Conservation (phyloP, 2,888 invertebrate species). For the Tetrapedia diversipes region DNA sequence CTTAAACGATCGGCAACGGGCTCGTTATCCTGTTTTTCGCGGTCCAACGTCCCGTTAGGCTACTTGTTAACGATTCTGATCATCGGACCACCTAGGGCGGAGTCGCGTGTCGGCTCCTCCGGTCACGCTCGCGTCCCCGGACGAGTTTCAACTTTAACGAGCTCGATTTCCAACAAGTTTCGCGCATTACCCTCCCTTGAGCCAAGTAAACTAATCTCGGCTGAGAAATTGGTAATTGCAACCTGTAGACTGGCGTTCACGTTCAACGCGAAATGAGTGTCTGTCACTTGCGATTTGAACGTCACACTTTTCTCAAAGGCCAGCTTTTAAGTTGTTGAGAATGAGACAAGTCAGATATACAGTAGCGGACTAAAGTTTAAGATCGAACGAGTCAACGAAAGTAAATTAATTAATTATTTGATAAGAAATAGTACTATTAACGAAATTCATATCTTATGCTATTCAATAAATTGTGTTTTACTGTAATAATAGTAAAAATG, state of each 20-base stretch:
- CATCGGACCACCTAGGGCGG: constrained; percentile 76
- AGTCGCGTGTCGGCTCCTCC: constrained; percentile 71
- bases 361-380: too few relatives aligned
- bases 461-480: too few relatives aligned
- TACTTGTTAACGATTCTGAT: constrained; percentile 77
- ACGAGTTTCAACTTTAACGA: constrained; percentile 75
- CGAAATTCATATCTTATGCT: too few relatives aligned
- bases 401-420: too few relatives aligned
- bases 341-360: too few relatives aligned
- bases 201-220: constrained; percentile 34
- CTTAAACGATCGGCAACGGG: constrained; percentile 60
- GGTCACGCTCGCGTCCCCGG: constrained; percentile 40
- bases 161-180: constrained; percentile 56
- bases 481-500: too few relatives aligned
- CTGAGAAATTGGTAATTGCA: constrained; percentile 27
- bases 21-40: constrained; percentile 70
- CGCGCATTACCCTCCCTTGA: constrained; percentile 5
- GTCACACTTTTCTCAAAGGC: too few relatives aligned
- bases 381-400: too few relatives aligned
- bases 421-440: too few relatives aligned
- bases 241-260: too few relatives aligned
- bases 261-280: too few relatives aligned
- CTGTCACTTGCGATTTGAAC: background rate
- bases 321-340: too few relatives aligned
- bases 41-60: constrained; percentile 70